phyloP scores from a whole-genome alignment of 2,113 vertebrate species.

The Strix uralensis region DNA sequence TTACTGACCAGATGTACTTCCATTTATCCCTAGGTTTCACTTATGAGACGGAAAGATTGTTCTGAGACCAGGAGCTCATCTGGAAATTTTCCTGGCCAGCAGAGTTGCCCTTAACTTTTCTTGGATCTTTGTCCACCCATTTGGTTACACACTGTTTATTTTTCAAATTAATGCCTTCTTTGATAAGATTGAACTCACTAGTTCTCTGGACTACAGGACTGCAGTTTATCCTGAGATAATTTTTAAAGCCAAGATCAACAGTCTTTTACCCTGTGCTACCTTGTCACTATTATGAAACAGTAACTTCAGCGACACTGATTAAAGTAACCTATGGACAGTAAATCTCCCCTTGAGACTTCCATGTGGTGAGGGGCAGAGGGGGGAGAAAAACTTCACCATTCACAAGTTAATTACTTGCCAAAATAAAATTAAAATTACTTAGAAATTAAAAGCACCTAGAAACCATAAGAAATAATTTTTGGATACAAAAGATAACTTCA shows the following conservation, averaged over 20 bases:
- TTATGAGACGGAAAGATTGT: background rate
- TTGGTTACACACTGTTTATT: background rate
- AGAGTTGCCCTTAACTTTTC: background rate
- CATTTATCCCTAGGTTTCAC: background rate
- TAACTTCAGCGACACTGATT: background rate
- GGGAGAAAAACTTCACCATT: background rate
- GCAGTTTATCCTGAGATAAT: background rate
- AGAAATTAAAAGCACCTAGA: background rate
- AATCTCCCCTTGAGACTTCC: background rate
- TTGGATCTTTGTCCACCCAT: background rate
- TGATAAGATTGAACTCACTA: background rate
- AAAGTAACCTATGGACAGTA: background rate
- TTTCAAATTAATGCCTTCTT: background rate
- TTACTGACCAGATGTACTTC: background rate
- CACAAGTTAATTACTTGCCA: background rate
- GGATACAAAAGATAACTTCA: background rate
- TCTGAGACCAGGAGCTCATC: background rate
- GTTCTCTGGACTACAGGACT: background rate
- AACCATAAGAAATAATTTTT: background rate
- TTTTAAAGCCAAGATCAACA: background rate
- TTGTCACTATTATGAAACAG: background rate
- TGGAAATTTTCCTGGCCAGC: background rate
- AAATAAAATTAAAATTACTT: background rate
- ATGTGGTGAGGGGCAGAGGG: too few species aligned
- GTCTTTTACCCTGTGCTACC: background rate